phyloP scores from a whole-genome alignment of 2,113 vertebrate species.

The Lichenostomus cassidix region DNA sequence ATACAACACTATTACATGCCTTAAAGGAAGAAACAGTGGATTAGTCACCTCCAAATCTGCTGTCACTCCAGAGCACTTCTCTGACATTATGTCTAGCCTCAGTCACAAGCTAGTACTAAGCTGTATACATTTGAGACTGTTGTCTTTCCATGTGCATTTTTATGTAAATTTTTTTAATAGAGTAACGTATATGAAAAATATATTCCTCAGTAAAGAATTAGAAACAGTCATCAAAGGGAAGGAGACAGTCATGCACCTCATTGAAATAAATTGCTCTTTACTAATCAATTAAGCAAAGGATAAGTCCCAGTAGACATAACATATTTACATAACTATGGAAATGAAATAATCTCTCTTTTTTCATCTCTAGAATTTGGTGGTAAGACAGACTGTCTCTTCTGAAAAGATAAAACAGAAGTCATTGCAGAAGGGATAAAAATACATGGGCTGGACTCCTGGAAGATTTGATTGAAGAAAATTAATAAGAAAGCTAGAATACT shows the following conservation, averaged over 20 bases:
- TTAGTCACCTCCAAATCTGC: neutral
- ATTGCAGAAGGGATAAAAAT: neutral
- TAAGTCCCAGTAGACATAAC: neutral
- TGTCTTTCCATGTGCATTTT: neutral
- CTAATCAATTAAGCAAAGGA: neutral
- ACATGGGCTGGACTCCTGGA: neutral
- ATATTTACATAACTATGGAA: neutral
- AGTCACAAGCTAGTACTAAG: neutral
- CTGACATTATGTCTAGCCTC: neutral
- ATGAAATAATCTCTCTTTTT: neutral
- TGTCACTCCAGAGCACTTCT: neutral
- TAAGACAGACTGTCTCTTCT: neutral
- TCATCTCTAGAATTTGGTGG: neutral
- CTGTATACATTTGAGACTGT: neutral
- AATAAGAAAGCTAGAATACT: neutral
- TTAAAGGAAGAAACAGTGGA: neutral
- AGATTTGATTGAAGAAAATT: neutral
- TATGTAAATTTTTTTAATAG: neutral
- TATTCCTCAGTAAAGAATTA: neutral
- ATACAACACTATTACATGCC: neutral
- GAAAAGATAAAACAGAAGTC: neutral
- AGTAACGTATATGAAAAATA: neutral
- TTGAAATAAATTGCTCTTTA: neutral
- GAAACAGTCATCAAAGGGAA: neutral
- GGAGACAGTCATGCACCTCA: neutral